These are phyloP conservation scores for Drosophila anomelani DNA, from an alignment of 2,888 invertebrate species.

Conservation along the genomic window DNA sequence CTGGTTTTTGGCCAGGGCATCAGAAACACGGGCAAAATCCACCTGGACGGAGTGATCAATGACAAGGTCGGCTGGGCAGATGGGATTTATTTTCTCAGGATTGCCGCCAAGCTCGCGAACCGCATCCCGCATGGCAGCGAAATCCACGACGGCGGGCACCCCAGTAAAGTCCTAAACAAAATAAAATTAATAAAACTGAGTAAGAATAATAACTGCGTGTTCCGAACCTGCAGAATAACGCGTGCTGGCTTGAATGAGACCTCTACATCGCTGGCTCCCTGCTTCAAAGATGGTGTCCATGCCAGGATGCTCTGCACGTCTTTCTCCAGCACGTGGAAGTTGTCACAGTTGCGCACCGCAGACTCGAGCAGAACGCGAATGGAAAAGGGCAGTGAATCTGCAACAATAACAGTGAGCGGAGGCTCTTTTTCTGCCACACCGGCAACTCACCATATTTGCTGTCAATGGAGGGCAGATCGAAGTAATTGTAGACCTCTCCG, in stretches of 20 bases:
- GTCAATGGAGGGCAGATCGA: constrained; percentile 90
- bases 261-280: constrained; percentile 89
- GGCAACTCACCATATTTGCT: constrained; percentile 91
- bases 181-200: not conserved
- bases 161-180: constrained; percentile 93
- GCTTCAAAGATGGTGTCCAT: constrained; percentile 88
- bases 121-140: constrained; percentile 99
- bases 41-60: constrained; percentile 99
- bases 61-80: constrained; percentile 98
- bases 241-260: constrained; percentile 98
- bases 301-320: constrained; percentile 95
- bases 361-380: constrained; percentile 97
- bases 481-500: constrained; percentile 88
- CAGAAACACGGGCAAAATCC: constrained; percentile 94
- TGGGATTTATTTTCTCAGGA: constrained; percentile 97
- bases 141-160: constrained; percentile 99
- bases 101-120: constrained; percentile 94
- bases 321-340: constrained; percentile 93
- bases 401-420: not conserved
- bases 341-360: constrained; percentile 97
- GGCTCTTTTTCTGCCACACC: not conserved
- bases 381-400: constrained; percentile 94
- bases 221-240: constrained; percentile 94
- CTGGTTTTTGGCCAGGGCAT: constrained; percentile 96
- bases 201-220: rapidly evolving